Conservation (phyloP, 2,888 invertebrate genomes). For the Trachelus troglodyta region DNA sequence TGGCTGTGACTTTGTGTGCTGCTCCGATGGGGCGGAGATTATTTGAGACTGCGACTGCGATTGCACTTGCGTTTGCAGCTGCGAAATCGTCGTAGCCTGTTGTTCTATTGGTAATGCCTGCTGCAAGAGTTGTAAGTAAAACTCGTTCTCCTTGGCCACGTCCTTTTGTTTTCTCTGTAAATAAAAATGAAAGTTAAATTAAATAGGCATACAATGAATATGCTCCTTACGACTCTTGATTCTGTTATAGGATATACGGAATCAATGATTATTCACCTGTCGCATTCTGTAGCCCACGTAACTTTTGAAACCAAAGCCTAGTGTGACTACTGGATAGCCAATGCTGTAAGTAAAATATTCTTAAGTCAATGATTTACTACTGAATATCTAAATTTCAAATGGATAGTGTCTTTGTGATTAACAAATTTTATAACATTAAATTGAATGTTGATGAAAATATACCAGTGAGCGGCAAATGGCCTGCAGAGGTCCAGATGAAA, state of each 20-base stretch:
- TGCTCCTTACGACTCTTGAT: neutral
- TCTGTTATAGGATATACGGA: neutral
- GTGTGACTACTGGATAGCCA: conserved; percentile 93
- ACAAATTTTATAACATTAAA: neutral
- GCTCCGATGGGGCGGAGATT: conserved; percentile 50
- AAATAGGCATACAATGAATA: neutral
- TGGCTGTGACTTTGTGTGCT: conserved; percentile 60
- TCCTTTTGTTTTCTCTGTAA: conserved; percentile 89
- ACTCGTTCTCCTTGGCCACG: conserved; percentile 94
- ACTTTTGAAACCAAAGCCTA: conserved; percentile 96
- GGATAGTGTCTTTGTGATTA: neutral
- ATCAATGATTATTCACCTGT: conserved; percentile 65
- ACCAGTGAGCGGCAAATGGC: conserved; percentile 97
- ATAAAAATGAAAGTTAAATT: conserved; percentile 34
- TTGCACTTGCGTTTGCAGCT: conserved; percentile 41
- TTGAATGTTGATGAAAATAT: conserved; percentile 53
- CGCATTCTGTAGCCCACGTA: conserved; percentile 91
- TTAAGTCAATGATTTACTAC: neutral
- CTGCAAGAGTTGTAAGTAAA: conserved; percentile 91
- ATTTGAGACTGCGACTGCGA: conserved; percentile 46
- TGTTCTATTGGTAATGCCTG: conserved; percentile 86
- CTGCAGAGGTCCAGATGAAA: conserved; percentile 90
- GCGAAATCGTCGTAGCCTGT: conserved; percentile 57
- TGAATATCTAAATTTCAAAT: neutral
- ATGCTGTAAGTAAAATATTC: conserved; percentile 71